phyloP scores from a whole-genome alignment of 2,113 vertebrate species.

The Scortum barcoo region DNA sequence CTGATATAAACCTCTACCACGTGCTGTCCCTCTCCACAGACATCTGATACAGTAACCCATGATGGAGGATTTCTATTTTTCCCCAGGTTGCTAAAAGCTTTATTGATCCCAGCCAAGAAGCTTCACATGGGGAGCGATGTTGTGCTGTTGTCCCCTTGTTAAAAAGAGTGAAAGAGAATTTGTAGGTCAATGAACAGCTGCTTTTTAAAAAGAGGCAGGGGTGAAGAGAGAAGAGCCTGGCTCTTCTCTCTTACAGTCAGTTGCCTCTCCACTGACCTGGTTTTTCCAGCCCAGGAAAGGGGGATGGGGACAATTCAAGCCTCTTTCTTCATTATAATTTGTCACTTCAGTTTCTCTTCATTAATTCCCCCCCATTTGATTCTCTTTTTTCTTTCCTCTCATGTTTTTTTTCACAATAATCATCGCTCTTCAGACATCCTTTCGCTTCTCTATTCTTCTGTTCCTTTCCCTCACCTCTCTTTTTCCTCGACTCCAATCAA shows the following conservation, averaged over 20 bases:
- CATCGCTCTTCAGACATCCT: background rate
- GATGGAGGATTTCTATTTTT: background rate
- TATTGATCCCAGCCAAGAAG: slow-evolving; percentile 18
- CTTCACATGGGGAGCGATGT: background rate
- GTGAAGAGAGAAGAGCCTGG: background rate
- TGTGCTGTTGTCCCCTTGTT: background rate
- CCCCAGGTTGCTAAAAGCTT: slow-evolving; percentile 28
- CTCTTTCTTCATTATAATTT: background rate
- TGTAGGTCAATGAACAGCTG: slow-evolving; percentile 45
- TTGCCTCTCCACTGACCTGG: slow-evolving; percentile 43
- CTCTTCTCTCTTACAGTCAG: slow-evolving; percentile 17
- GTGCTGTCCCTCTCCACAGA: slow-evolving; percentile 1
- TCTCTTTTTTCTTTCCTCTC: background rate
- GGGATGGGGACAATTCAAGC: slow-evolving; percentile 6
- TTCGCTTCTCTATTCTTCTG: background rate
- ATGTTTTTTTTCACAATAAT: slow-evolving; percentile 4
- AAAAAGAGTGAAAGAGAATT: slow-evolving; percentile 19
- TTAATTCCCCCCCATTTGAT: background rate
- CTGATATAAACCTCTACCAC: slow-evolving; percentile 9
- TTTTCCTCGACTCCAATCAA: background rate
- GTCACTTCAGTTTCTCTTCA: background rate
- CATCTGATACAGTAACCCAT: slow-evolving; percentile 1
- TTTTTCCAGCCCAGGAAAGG: slow-evolving; percentile 29
- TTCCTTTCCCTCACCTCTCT: background rate
- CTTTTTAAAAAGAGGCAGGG: slow-evolving; percentile 5